Evolutionary conservation across 1,140 invertebrate genomes (phyloP).

Genomic region (Medauroidea extradentata): DNA sequence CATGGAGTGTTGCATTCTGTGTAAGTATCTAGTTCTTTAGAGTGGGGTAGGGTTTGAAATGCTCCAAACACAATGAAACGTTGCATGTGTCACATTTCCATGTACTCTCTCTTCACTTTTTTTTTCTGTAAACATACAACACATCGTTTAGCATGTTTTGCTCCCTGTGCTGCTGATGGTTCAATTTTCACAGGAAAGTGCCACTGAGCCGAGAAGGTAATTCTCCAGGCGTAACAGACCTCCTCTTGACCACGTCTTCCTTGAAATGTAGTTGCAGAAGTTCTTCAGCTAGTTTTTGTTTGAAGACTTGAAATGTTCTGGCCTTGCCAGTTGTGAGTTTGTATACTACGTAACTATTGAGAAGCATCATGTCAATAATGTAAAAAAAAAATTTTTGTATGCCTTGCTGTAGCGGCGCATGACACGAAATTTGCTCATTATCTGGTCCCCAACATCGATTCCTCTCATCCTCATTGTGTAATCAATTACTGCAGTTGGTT

Average conservation of each 20-base stretch:
- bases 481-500: constrained; percentile 8
- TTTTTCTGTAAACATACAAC: constrained; percentile 6
- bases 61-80: constrained; percentile 5
- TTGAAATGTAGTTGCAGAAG: background rate
- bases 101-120: background rate
- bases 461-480: constrained; percentile 14
- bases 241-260: constrained; percentile 3
- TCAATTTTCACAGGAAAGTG: constrained; percentile 5
- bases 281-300: constrained; percentile 6
- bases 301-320: constrained; percentile 7
- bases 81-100: constrained; percentile 12
- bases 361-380: constrained; percentile 3
- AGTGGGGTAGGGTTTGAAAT: constrained; percentile 4
- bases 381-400: constrained; percentile 8
- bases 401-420: background rate
- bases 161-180: background rate
- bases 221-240: background rate
- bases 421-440: constrained; percentile 8
- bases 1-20: too few relatives aligned
- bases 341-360: constrained; percentile 4
- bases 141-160: constrained; percentile 3
- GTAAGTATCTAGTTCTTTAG: constrained; percentile 1
- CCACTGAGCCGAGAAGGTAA: background rate
- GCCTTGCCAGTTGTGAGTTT: background rate
- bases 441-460: constrained; percentile 13